These are phyloP conservation scores for Acleris cristana DNA, from an alignment of 2,888 invertebrate genomes.

Conservation along the genomic window DNA sequence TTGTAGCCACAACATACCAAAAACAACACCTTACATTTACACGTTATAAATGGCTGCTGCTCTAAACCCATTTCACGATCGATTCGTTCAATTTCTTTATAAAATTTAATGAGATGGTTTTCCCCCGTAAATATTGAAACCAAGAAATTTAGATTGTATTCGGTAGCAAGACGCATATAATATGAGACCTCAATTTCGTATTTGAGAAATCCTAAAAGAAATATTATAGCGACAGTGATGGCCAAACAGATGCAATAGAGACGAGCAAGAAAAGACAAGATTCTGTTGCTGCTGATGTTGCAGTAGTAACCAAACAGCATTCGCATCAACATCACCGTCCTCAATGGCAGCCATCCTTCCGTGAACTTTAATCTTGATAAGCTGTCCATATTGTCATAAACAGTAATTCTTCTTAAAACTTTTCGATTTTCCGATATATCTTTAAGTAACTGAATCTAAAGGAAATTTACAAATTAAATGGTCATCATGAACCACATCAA, in stretches of 20 bases:
- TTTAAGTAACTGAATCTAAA: too few species aligned
- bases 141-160: not conserved
- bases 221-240: fast-evolving
- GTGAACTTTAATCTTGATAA: not conserved
- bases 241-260: not conserved
- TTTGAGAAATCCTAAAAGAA: too few species aligned
- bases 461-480: too few species aligned
- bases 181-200: too few species aligned
- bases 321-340: not conserved
- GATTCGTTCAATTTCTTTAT: not conserved
- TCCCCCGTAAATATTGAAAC: not conserved
- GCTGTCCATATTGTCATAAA: too few species aligned
- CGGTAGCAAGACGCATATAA: not conserved
- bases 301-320: conserved; percentile 2
- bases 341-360: not conserved
- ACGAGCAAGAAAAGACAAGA: not conserved
- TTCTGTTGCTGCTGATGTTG: not conserved
- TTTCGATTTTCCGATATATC: too few species aligned
- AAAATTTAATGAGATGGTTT: not conserved
- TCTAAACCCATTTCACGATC: not conserved
- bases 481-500: too few species aligned
- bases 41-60: not conserved
- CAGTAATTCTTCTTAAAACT: too few species aligned
- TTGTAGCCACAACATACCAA: not conserved
- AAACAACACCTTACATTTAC: not conserved